Evolutionary conservation across 2,888 invertebrate species (phyloP), one percentile per base, ranked within the genome.

Genomic region (Ormyrus pomaceus): DNA sequence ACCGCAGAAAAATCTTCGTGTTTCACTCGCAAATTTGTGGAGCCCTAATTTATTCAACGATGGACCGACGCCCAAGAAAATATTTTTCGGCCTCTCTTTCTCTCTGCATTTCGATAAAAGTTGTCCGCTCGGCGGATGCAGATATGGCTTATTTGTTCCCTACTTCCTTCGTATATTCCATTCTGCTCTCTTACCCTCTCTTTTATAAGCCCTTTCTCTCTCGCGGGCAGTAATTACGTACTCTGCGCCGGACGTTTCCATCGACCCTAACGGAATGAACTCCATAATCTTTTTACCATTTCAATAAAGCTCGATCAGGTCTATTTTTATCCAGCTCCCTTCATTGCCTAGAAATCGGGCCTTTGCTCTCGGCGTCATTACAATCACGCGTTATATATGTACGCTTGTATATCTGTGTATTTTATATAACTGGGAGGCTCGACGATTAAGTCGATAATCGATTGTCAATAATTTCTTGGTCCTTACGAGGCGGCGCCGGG

Each of bases 111-210:
- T 53, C 55, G 69, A 79, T 62, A 66, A 78, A 80, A 75, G 81
- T 68, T 46, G 45, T 53, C 53, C 50, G 56, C 76, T 79, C 68
- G 75, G 72, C 77, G 69, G 61, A 68, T 61, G 48, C 70, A 61
- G 55, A 69, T 70, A 79, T 77, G 72, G 66, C 75, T 74, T 79
- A 79, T 71, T 81, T 81, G 77, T 66, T 77, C 69, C 61, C 64
- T 62, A 45, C 66, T 73, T 69, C 74, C 34, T 61, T 68, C 62
- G 19, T 58, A 56, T 66, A 56, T 55, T 66, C 64, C 48, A 65
- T 59, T 71, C 51, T 50, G 0, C 73, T 68, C 76, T 51, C 77
- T 65, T 58, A 53, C 74, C 19, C 62, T 46, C 45, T 64, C 59
- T 66, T 5, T 61, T 4, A 34, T 34, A 34, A 34, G 34, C 65